Evolutionary conservation across 2,797 vertebrate species (phyloP).

Genomic region (Benthosema pterotum): DNA sequence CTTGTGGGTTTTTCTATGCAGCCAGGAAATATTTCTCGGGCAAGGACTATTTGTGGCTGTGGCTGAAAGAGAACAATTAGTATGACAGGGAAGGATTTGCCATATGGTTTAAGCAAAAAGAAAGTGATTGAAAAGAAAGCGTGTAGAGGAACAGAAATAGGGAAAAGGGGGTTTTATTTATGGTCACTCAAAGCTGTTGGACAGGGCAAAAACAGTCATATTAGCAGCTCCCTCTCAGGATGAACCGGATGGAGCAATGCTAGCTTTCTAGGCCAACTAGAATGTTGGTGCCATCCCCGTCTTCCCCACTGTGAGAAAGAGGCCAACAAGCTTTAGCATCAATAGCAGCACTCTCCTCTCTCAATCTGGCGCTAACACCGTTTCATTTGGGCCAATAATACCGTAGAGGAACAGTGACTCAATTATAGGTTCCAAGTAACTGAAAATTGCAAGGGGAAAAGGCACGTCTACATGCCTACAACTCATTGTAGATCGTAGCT

Average conservation of each 20-base stretch:
- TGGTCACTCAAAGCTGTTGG: too few species aligned
- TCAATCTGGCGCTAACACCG: not conserved
- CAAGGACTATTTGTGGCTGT: not conserved
- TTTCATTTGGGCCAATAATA: not conserved
- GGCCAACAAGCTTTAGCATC: not conserved
- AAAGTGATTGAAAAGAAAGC: too few species aligned
- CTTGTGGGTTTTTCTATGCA: not conserved
- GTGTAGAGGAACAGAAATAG: too few species aligned
- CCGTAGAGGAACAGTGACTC: not conserved
- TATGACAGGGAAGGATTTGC: not conserved
- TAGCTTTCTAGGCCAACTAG: too few species aligned
- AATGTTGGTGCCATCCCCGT: too few species aligned
- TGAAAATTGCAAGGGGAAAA: not conserved
- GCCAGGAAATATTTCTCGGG: not conserved
- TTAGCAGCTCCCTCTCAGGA: not conserved
- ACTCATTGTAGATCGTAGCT: too few species aligned
- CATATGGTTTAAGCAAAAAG: not conserved
- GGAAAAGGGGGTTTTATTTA: too few species aligned
- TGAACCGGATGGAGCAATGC: too few species aligned
- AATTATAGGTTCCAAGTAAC: not conserved
- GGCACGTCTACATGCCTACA: too few species aligned
- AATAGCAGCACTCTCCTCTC: not conserved
- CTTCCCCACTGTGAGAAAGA: not conserved
- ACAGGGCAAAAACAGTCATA: not conserved
- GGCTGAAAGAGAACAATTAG: conserved; percentile 1